Base-by-base conservation (phyloP, 1,140 invertebrate species). In the Hycleus phaleratus region DNA sequence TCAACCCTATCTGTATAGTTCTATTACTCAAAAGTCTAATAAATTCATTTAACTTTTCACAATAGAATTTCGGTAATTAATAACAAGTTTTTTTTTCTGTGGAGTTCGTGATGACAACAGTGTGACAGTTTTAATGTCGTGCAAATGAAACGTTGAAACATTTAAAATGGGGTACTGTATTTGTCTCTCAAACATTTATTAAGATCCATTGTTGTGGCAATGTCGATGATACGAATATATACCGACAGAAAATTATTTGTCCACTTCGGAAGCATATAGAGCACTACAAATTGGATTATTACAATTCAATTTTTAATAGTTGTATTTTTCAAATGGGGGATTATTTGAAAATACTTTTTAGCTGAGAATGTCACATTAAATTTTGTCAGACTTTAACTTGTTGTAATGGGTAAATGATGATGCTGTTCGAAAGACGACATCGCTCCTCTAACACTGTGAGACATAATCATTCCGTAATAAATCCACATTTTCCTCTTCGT, bases 51-150 rank as follows among this genome's bases (percentile, higher is more conserved):
- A 32, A 32, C 32, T 44, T 45, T 45, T 51, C 50, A 53, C 50
- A 53, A 53, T 53, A 44, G 38, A 53, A 45, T 53, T 53, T 53
- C 32, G 50, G 32, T 53, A 53, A 53, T 53, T 53, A 53, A 53
- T 53, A 53, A 53, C 46, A 32, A 25, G 43, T 45, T 53, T 53
- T 53, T 53, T 18, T 18, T 18, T 18, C 18, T 18, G 18, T 32
- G 3, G 46, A 53, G 26, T 43, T 43, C 10, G 7, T 45, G 25
- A 12, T 46, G 51, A 53, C 51, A 53, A 53, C 43, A 45, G 3
- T 12, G 25, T 53, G 50, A 53, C 50, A 53, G 51, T 45, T 46
- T 45, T 53, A 53, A 53, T 53, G 51, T 53, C 51, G 43, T 12
- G 42, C 50, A 53, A 26, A 52, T 44, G 50, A 53, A 53, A 53